These are phyloP conservation scores for Apamea crenata DNA, from an alignment of 2,888 invertebrate genomes.

Conservation along the genomic window DNA sequence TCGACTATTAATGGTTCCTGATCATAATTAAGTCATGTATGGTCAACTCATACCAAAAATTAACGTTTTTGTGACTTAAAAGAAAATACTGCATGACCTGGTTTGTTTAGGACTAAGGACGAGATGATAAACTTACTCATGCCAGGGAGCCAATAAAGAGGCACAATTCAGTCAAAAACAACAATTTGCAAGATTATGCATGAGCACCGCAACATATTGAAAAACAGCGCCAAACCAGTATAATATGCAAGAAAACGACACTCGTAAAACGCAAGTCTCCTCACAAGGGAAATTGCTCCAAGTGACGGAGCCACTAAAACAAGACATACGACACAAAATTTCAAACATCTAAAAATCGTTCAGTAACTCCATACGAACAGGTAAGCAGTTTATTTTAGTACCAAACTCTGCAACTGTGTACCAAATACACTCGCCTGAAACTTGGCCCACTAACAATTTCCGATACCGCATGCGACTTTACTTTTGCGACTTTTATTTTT, in stretches of 20 bases:
- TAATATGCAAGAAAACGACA: conserved; percentile 49
- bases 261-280: conserved; percentile 53
- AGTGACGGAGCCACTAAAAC: conserved; percentile 46
- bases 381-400: conserved; percentile 57
- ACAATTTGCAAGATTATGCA: conserved; percentile 5
- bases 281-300: conserved; percentile 58
- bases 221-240: conserved; percentile 41
- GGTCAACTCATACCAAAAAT: not conserved
- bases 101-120: not conserved
- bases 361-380: conserved; percentile 37
- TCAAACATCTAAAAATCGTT: conserved; percentile 49
- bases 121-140: not conserved
- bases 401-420: conserved; percentile 54
- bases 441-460: conserved; percentile 44
- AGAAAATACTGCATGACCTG: not conserved
- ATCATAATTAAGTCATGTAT: not conserved
- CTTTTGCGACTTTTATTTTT: conserved; percentile 35
- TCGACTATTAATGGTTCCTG: not conserved
- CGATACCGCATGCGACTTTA: conserved; percentile 47
- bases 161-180: not conserved
- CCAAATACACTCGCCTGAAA: conserved; percentile 45
- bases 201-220: conserved; percentile 18
- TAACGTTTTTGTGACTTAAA: not conserved
- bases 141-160: not conserved
- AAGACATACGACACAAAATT: conserved; percentile 49